phyloP scores from a whole-genome alignment of 2,888 invertebrate species.

The Caenorhabditis sp. region DNA sequence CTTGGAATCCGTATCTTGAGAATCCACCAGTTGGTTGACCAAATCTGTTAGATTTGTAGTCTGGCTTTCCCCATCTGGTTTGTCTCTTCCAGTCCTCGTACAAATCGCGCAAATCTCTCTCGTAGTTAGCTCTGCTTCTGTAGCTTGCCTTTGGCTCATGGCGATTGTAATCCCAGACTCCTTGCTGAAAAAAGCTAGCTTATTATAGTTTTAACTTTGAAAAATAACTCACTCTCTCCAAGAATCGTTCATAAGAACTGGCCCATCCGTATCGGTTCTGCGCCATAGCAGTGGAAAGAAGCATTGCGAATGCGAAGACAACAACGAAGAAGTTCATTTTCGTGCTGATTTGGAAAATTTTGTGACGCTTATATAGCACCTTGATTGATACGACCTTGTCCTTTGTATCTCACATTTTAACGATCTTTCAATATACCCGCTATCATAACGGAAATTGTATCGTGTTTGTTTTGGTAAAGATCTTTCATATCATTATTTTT shows the following conservation, averaged over 20 bases:
- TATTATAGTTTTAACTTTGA: no score
- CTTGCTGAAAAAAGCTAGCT: slow-evolving; percentile 28
- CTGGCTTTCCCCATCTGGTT: slow-evolving; percentile 29
- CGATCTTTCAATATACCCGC: background rate
- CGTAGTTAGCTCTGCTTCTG: slow-evolving; percentile 21
- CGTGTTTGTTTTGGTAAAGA: slow-evolving; percentile 26
- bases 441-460: background rate
- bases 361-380: background rate
- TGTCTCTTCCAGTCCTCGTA: slow-evolving; percentile 35
- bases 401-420: background rate
- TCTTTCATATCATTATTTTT: slow-evolving; percentile 17
- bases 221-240: slow-evolving; percentile 43
- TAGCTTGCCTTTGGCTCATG: slow-evolving; percentile 15
- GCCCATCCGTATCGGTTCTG: slow-evolving; percentile 39
- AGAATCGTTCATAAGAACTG: slow-evolving; percentile 36
- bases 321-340: slow-evolving; percentile 31
- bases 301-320: slow-evolving; percentile 30
- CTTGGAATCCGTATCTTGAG: slow-evolving; percentile 31
- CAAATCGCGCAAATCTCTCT: slow-evolving; percentile 20
- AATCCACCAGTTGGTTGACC: slow-evolving; percentile 24
- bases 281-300: slow-evolving; percentile 20
- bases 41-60: slow-evolving; percentile 32
- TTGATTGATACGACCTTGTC: background rate
- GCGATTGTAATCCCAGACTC: slow-evolving; percentile 28
- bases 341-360: background rate